Evolutionary conservation across 2,888 invertebrate species (phyloP).

Genomic region (Pimpla rufipes): DNA sequence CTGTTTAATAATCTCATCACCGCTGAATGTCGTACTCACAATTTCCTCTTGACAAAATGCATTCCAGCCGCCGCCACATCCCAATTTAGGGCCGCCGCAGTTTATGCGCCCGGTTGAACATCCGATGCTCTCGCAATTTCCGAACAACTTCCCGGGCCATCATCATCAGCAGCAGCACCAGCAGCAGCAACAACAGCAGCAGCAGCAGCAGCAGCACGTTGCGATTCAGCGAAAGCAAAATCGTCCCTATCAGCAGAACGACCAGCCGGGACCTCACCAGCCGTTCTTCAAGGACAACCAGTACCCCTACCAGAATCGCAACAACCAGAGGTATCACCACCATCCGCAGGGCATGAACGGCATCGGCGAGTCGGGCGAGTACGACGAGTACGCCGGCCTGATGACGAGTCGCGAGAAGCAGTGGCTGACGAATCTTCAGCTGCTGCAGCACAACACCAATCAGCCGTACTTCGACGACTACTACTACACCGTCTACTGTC

Average conservation of each 20-base stretch:
- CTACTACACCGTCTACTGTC: constrained; percentile 92
- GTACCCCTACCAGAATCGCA: constrained; percentile 78
- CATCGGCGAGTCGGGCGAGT: constrained; percentile 83
- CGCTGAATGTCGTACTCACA: not conserved
- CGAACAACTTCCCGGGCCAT: constrained; percentile 65
- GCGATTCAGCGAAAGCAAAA: constrained; percentile 81
- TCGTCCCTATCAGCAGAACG: constrained; percentile 78
- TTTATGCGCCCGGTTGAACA: constrained; percentile 83
- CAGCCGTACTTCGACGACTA: constrained; percentile 99
- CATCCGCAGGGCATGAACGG: constrained; percentile 78
- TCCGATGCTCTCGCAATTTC: constrained; percentile 68
- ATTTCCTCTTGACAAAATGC: constrained; percentile 53
- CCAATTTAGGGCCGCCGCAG: constrained; percentile 82
- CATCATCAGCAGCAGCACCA: constrained; percentile 75
- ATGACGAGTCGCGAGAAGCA: constrained; percentile 98
- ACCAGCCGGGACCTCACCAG: constrained; percentile 80
- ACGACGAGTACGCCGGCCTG: constrained; percentile 95
- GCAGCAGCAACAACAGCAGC: constrained; percentile 74
- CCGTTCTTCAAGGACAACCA: constrained; percentile 84
- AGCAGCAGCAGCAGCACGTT: constrained; percentile 74
- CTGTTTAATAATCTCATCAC: not conserved
- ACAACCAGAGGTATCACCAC: constrained; percentile 79
- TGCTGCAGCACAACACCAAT: constrained; percentile 96
- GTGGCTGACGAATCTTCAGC: constrained; percentile 98
- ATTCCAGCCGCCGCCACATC: constrained; percentile 83